Base-by-base conservation (phyloP, 1,140 invertebrate species). In the Nasonia giraulti region DNA sequence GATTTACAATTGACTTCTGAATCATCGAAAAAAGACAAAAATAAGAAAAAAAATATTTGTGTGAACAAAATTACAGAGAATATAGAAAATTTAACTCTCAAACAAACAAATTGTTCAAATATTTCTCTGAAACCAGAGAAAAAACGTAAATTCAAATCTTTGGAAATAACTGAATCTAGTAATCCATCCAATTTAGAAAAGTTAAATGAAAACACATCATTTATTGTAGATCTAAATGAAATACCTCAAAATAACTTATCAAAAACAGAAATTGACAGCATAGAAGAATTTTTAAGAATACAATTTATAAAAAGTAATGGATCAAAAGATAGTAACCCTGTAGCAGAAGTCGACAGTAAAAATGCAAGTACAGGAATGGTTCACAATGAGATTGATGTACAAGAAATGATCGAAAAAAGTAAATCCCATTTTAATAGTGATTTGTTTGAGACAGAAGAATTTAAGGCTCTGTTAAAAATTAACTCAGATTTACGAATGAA, bases 181-280 rank as follows among this genome's bases (percentile, higher is more conserved):
- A 69, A 86, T 85, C 62, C 40, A 66, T 88, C 89, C n/a, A 14
- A 27, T 5, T 86, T 89, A 66, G 85, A 90, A 76, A 84, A 87
- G 82, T 62, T 88, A 31, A 91, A 91, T 83, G 31, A 88, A 80
- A 69, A 86, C 74, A 17, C 73, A 7, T 11, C 47, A 7, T 90
- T 91, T 83, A 23, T 84, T 74, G 55, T 90, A 66, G 84, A 89
- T 88, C 81, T 91, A 47, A 75, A 80, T 23, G 80, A 87, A 76
- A 2, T 88, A 11, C 27, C 83, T n/a, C 5, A 87, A 55, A 40
- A 87, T 55, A 23, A 86, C 75, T 50, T 86, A 85, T 85, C 33
- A 23, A 27, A 73, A 75, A 37, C 8, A 47, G 79, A 86, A 6
- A 66, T 87, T 77, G 73, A 88, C 17, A 83, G 23, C 14, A 69